These are phyloP conservation scores for Diplazon laetatorius DNA, from an alignment of 2,888 invertebrate genomes.

Conservation along the genomic window DNA sequence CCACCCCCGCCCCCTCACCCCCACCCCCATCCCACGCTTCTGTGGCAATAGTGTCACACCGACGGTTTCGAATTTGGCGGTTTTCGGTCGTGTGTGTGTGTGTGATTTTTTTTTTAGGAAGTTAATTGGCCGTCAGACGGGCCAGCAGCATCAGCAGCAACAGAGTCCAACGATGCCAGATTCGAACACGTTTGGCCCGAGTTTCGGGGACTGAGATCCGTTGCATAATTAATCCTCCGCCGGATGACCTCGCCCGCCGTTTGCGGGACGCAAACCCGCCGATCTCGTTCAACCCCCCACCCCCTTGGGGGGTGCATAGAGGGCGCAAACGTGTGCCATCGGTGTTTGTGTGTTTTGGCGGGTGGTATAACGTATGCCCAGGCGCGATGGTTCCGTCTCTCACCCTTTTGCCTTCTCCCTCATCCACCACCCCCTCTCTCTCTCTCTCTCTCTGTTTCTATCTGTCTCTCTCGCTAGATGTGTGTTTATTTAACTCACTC, in stretches of 20 bases:
- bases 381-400: constrained; percentile 24
- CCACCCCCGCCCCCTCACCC: no score
- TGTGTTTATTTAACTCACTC: constrained; percentile 13
- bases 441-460: constrained; percentile 1
- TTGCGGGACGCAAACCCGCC: constrained; percentile 61
- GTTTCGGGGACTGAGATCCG: constrained; percentile 67
- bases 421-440: neutral
- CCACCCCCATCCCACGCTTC: no score
- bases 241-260: constrained; percentile 76
- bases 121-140: constrained; percentile 77
- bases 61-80: constrained; percentile 71
- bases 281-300: constrained; percentile 31
- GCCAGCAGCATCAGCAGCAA: constrained; percentile 67
- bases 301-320: constrained; percentile 8
- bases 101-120: no score
- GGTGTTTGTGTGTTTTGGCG: constrained; percentile 71
- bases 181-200: constrained; percentile 33
- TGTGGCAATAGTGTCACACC: constrained; percentile 38
- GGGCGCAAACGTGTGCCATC: constrained; percentile 39
- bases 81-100: constrained; percentile 73
- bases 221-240: constrained; percentile 80
- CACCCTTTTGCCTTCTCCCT: constrained; percentile 27
- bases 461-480: no score
- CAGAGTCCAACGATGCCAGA: neutral
- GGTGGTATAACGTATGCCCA: constrained; percentile 41